Conservation (phyloP, 2,888 invertebrate species). For the Lasioglossum villosulum region DNA sequence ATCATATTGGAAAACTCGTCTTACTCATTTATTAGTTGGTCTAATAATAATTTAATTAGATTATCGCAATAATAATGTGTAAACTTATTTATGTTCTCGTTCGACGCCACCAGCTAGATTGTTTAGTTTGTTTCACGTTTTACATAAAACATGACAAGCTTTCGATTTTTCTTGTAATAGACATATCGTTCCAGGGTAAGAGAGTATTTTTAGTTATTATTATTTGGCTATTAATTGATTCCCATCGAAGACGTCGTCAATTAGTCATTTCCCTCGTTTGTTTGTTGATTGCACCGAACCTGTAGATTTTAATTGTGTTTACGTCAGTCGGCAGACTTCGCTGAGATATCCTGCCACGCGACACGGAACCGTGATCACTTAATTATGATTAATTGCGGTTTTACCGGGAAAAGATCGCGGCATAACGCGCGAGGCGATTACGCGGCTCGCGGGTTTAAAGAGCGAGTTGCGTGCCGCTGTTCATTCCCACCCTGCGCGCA, state of each 20-base stretch:
- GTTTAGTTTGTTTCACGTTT: no score
- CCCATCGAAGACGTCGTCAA: neutral
- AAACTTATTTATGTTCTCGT: no score
- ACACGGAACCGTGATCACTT: conserved; percentile 39
- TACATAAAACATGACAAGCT: no score
- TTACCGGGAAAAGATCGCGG: conserved; percentile 43
- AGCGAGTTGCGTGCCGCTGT: conserved; percentile 31
- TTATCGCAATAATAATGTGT: no score
- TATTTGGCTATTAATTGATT: neutral
- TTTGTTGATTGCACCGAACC: neutral
- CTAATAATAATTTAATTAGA: no score
- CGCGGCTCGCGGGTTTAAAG: conserved; percentile 42
- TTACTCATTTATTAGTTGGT: no score
- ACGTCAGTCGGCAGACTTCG: neutral
- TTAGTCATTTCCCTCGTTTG: neutral
- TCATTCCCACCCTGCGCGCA: neutral
- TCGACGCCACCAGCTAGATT: no score
- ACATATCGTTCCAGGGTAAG: no score
- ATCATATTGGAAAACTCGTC: no score
- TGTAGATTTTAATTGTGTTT: neutral
- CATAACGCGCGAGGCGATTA: conserved; percentile 30
- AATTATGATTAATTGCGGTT: conserved; percentile 53
- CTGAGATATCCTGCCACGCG: conserved; percentile 21
- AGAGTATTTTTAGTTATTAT: neutral
- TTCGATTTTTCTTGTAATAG: no score